phyloP scores from a whole-genome alignment of 2,113 vertebrate species.

The Platysteira castanea region DNA sequence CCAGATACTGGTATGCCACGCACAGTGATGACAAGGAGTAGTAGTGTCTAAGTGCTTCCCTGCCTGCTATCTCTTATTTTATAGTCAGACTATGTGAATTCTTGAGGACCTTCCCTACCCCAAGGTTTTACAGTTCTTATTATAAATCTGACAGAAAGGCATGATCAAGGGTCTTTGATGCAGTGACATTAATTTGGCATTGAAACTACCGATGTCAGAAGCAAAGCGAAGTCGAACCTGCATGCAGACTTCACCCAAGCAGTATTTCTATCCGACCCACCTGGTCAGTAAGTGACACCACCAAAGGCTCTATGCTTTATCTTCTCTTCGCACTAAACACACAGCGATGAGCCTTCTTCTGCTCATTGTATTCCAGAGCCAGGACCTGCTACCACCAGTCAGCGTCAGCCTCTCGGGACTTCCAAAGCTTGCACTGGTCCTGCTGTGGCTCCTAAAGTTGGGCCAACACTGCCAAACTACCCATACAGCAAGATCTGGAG shows the following conservation, averaged over 20 bases:
- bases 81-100: background rate
- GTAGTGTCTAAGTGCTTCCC: background rate
- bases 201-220: background rate
- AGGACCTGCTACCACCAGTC: background rate
- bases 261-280: background rate
- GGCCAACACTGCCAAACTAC: background rate
- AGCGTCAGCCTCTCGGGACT: background rate
- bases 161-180: background rate
- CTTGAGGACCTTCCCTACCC: background rate
- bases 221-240: background rate
- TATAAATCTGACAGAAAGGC: background rate
- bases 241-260: background rate
- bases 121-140: background rate
- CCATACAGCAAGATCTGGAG: background rate
- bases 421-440: background rate
- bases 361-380: background rate
- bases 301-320: background rate
- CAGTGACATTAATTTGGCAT: background rate
- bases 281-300: background rate
- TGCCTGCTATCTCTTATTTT: background rate
- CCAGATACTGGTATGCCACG: background rate
- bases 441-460: background rate
- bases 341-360: rapidly evolving
- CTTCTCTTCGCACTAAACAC: background rate
- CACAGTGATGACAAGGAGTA: background rate